phyloP scores from a whole-genome alignment of 2,113 vertebrate species.

The Zosterops lateralis region DNA sequence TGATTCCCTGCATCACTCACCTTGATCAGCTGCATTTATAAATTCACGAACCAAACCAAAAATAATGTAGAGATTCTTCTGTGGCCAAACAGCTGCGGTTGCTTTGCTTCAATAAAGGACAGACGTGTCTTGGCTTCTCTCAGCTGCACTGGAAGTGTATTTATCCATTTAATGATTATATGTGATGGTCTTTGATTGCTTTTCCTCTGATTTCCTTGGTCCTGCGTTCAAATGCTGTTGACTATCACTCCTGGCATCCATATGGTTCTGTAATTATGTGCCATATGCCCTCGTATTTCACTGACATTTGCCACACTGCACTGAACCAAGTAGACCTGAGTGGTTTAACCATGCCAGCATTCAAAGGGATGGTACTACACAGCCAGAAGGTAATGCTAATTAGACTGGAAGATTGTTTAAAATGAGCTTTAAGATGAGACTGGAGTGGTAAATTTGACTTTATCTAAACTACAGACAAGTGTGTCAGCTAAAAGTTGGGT shows the following conservation, averaged over 20 bases:
- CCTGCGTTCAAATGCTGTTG: not conserved
- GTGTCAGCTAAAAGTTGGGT: not conserved
- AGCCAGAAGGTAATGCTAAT: slow-evolving; percentile 39
- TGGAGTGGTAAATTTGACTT: not conserved
- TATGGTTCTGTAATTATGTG: slow-evolving; percentile 33
- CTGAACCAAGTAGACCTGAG: not conserved
- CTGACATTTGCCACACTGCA: slow-evolving; percentile 24
- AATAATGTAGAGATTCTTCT: rapidly evolving
- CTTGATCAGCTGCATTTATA: not conserved
- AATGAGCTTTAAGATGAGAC: not conserved
- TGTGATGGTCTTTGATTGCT: not conserved
- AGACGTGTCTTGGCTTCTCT: not conserved
- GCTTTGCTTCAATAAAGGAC: not conserved
- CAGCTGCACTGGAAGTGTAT: no score
- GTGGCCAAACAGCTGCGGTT: rapidly evolving
- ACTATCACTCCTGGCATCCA: slow-evolving; percentile 26
- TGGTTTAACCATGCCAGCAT: not conserved
- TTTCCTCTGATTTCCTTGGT: not conserved
- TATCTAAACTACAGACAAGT: not conserved
- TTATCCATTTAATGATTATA: no score
- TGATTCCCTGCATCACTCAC: not conserved
- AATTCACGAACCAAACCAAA: not conserved
- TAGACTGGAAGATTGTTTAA: slow-evolving; percentile 48
- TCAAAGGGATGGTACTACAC: not conserved
- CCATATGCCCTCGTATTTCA: slow-evolving; percentile 34